A percentile compares a stretch with the other conserved stretches of the same genome.
phyloP scores from a whole-genome alignment of 1,140 invertebrate genomes.

The Pemphigus obesinymphae region DNA sequence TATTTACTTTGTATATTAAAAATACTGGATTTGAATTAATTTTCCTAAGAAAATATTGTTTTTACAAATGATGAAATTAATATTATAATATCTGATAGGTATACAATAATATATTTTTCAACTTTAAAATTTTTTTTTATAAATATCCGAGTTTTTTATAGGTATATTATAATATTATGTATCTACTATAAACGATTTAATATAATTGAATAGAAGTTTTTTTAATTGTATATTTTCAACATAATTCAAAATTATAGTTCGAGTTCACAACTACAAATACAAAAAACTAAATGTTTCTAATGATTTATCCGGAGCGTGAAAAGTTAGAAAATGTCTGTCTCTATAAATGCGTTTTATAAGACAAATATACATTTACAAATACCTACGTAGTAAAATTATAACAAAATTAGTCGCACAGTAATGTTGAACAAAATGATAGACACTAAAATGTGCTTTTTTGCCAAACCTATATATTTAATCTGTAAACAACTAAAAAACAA shows the following conservation, averaged over 20 bases:
- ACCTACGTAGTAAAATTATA: not conserved
- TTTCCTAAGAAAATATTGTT: too few relatives aligned
- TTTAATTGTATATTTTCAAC: not conserved
- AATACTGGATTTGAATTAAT: too few relatives aligned
- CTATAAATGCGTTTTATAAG: not conserved
- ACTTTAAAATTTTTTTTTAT: too few relatives aligned
- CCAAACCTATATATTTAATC: slow-evolving; percentile 12
- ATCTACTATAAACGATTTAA: too few relatives aligned
- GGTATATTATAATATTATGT: too few relatives aligned
- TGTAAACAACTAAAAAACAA: not conserved
- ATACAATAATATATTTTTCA: too few relatives aligned
- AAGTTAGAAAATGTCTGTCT: not conserved
- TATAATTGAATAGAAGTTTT: too few relatives aligned
- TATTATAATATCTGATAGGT: too few relatives aligned
- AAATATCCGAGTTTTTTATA: too few relatives aligned
- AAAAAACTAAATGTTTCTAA: not conserved
- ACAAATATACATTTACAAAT: not conserved
- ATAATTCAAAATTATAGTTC: not conserved
- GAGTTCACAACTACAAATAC: not conserved
- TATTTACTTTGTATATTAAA: too few relatives aligned
- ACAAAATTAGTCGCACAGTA: slow-evolving; percentile 1
- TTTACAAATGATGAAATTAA: too few relatives aligned
- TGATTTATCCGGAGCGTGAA: not conserved
- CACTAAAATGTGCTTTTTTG: not conserved
- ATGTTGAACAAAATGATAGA: not conserved